Base-by-base conservation (phyloP, 2,888 invertebrate genomes). In the Drosophila tripunctata region DNA sequence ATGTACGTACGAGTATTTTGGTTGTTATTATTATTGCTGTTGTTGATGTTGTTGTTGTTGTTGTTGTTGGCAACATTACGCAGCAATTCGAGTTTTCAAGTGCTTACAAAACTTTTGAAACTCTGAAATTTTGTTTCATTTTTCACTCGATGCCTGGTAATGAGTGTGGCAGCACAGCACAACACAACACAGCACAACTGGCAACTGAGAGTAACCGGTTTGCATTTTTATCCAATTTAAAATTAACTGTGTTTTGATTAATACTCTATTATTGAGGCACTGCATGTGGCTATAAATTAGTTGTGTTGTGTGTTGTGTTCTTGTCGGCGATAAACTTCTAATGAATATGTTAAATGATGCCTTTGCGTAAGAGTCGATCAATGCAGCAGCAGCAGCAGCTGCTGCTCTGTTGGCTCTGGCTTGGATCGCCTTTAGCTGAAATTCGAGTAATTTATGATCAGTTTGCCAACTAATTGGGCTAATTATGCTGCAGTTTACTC, bases 211-310 rank as follows among this genome's bases (percentile, higher is more conserved):
- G 56, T 55, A 82, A 83, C 84, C 75, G 80, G 79, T 81, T 81
- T 54, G 19, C 36, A 63, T 69, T 61, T 74, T 70, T 41, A 75
- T 67, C 65, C 79, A 84, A 81, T 85, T 84, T 75, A 62, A 83
- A 78, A 83, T 83, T 78, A 83, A 83, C 82, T 78, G 86, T 86
- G 83, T 76, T 80, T 82, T 82, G 78, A 85, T 82, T 85, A 82
- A 82, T 83, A 78, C 78, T 36, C 78, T 67, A 83, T 82, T 85
- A 85, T 82, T 79, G 73, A 58, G 36, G 41, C 79, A 57, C 86
- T 74, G 76, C 83, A 82, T 85, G 86, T 60, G 70, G 61, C 78
- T 66, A 69, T 68, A 68, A 69, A 78, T 69, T 67, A 72, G 24
- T 31, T 47, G 52, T 44, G 40, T 33, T 40, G n/a, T n/a, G n/a